Conservation (phyloP, 2,797 vertebrate species). For the Bufotes viridis region DNA sequence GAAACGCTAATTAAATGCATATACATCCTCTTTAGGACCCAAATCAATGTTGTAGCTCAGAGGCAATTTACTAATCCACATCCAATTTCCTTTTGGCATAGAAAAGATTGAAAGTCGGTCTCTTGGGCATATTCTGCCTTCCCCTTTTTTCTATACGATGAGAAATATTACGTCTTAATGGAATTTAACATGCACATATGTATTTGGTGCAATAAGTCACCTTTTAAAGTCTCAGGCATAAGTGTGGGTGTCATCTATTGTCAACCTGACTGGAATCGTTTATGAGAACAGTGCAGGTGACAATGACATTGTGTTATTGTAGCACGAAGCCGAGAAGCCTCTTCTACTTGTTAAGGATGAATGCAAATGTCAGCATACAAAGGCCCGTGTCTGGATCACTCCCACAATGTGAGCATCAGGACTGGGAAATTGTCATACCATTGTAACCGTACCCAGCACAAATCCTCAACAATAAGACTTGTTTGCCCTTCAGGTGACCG, state of each 20-base stretch:
- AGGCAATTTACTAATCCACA: neutral
- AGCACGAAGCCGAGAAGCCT: neutral
- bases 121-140: neutral
- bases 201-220: neutral
- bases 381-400: neutral
- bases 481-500: constrained; percentile 20
- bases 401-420: constrained; percentile 3
- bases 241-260: constrained; percentile 19
- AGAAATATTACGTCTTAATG: neutral
- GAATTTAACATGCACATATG: neutral
- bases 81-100: neutral
- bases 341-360: neutral
- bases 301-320: constrained; percentile 12
- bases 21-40: neutral
- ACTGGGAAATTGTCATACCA: neutral
- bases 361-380: constrained; percentile 47
- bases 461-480: neutral
- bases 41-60: neutral
- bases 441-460: neutral
- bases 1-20: neutral
- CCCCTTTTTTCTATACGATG: neutral
- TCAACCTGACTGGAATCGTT: constrained; percentile 32
- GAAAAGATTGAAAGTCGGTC: neutral
- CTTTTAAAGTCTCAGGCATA: neutral
- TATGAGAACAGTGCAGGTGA: constrained; percentile 18